These are phyloP conservation scores for Diacarnus erythraeanus DNA, from an alignment of 37 sponge, comb jelly and placozoan genomes.

Conservation along the genomic window DNA sequence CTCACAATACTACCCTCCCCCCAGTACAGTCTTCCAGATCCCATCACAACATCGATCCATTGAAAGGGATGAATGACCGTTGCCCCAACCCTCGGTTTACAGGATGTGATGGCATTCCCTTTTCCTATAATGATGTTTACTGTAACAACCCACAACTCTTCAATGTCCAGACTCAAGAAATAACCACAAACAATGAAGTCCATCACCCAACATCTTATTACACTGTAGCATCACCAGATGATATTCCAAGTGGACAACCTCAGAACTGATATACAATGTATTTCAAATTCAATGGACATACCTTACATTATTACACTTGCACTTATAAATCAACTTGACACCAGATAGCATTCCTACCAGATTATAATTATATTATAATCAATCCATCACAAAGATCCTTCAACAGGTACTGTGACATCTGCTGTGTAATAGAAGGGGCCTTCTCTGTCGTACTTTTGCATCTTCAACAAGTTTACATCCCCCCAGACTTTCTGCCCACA, in stretches of 20 bases:
- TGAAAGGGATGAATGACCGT: neutral
- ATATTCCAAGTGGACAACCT: neutral
- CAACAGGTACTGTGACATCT: conserved; percentile 53
- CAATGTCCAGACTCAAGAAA: too few relatives aligned
- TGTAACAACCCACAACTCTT: too few relatives aligned
- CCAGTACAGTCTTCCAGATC: neutral
- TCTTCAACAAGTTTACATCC: conserved; percentile 25
- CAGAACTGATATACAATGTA: neutral
- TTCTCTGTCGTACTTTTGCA: conserved; percentile 61
- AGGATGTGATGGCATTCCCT: conserved; percentile 1
- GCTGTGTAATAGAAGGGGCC: conserved; percentile 48
- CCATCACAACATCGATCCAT: neutral
- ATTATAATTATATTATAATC: neutral
- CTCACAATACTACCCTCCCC: neutral
- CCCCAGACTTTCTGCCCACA: conserved; percentile 43
- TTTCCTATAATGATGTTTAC: too few relatives aligned
- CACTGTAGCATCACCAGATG: neutral
- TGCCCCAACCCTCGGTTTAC: neutral
- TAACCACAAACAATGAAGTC: too few relatives aligned
- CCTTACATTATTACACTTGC: neutral
- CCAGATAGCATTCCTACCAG: neutral
- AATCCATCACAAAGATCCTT: conserved; percentile 27
- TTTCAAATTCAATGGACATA: neutral
- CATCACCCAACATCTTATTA: neutral
- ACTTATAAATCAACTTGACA: neutral